These are phyloP conservation scores for Netelia fuscicornis DNA, from an alignment of 2,888 invertebrate genomes.

Conservation along the genomic window DNA sequence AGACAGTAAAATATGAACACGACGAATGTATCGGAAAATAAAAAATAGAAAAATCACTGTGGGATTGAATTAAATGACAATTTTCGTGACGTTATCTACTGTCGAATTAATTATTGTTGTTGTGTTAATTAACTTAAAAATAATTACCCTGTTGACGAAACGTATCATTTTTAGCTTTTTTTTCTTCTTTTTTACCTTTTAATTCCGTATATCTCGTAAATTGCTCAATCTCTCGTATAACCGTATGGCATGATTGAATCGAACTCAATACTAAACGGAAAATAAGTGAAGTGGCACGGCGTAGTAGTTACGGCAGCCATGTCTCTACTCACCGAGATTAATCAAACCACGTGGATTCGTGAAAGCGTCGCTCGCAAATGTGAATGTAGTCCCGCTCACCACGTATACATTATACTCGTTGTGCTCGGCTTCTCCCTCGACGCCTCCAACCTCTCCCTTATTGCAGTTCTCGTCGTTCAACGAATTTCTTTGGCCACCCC, in stretches of 20 bases:
- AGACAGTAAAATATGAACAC: slow-evolving; percentile 7
- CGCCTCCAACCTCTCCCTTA: slow-evolving; percentile 59
- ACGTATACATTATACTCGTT: slow-evolving; percentile 44
- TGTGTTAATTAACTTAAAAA: too few species aligned
- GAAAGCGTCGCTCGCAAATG: slow-evolving; percentile 61
- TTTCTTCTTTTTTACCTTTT: neutral
- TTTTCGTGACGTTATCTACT: too few species aligned
- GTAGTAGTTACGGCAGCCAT: slow-evolving; percentile 40
- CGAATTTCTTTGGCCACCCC: slow-evolving; percentile 66
- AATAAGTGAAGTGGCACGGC: slow-evolving; percentile 46
- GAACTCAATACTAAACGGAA: slow-evolving; percentile 45
- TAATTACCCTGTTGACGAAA: too few species aligned
- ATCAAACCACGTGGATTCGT: slow-evolving; percentile 72
- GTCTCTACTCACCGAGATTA: slow-evolving; percentile 74
- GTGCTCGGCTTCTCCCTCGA: slow-evolving; percentile 53
- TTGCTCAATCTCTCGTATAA: slow-evolving; percentile 51
- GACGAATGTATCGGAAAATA: slow-evolving; percentile 1
- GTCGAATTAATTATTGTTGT: too few species aligned
- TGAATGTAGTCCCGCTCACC: slow-evolving; percentile 47
- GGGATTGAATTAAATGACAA: neutral
- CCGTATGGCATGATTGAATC: slow-evolving; percentile 55
- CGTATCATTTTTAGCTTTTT: neutral
- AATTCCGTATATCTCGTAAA: slow-evolving; percentile 10
- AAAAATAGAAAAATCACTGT: neutral
- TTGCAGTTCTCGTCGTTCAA: slow-evolving; percentile 51